A percentile compares a stretch with the other conserved stretches of the same genome.
Evolutionary conservation across 2,888 invertebrate genomes (phyloP).

Genomic region (Sthenelais limicola): DNA sequence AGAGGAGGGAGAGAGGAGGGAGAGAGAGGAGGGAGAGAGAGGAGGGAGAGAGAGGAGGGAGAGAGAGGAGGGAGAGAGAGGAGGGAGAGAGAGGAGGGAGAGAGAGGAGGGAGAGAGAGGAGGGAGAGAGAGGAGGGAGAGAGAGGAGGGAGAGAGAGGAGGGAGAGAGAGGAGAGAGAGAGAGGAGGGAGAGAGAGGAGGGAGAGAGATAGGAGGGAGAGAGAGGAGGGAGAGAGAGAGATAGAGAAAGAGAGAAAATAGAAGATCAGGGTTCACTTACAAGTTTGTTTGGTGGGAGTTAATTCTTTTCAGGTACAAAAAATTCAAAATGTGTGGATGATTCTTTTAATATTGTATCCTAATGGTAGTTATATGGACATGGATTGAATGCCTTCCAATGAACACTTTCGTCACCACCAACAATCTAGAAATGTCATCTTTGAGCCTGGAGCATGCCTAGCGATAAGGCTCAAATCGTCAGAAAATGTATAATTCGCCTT

Average conservation of each 20-base stretch:
- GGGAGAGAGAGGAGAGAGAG: background rate
- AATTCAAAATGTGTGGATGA: too few relatives aligned
- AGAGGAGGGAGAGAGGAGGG: background rate
- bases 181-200: background rate
- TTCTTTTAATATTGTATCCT: too few relatives aligned
- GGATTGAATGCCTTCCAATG: too few relatives aligned
- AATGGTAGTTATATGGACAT: too few relatives aligned
- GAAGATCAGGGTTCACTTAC: too few relatives aligned
- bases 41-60: background rate
- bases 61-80: background rate
- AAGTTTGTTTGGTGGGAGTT: too few relatives aligned
- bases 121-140: background rate
- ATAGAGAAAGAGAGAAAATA: background rate
- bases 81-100: conserved; percentile 9
- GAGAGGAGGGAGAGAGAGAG: background rate
- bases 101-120: background rate
- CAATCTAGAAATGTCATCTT: too few relatives aligned
- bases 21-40: background rate
- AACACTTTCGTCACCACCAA: too few relatives aligned
- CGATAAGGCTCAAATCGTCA: too few relatives aligned
- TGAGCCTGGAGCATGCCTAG: too few relatives aligned
- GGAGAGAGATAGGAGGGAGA: background rate
- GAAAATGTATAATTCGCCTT: too few relatives aligned
- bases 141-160: background rate
- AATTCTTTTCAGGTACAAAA: too few relatives aligned